phyloP scores from a whole-genome alignment of 1,140 invertebrate species.

The Cyrtorhinus lividipennis region DNA sequence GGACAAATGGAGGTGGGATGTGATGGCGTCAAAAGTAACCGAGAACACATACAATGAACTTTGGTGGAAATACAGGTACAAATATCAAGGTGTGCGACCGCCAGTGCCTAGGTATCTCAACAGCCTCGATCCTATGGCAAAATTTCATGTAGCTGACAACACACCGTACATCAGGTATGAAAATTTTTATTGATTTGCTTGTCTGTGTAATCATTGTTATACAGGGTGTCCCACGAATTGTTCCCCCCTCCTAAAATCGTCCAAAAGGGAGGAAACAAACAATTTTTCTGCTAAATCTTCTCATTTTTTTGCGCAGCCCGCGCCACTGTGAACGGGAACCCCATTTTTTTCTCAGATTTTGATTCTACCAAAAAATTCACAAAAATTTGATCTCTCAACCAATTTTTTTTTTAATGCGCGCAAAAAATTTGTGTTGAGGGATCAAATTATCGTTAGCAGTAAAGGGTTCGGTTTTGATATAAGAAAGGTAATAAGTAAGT shows the following conservation, averaged over 20 bases:
- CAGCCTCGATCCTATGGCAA: slow-evolving; percentile 53
- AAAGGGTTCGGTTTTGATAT: too few relatives aligned
- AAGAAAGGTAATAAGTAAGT: too few relatives aligned
- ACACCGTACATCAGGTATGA: slow-evolving; percentile 49
- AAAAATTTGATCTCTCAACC: too few relatives aligned
- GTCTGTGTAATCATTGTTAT: too few relatives aligned
- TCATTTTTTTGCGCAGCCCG: too few relatives aligned
- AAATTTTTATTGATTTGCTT: not conserved
- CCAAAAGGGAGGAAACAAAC: not conserved
- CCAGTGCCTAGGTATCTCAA: slow-evolving; percentile 35
- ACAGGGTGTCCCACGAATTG: too few relatives aligned
- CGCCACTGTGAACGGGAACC: too few relatives aligned
- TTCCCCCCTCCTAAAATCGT: not conserved
- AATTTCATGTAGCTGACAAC: slow-evolving; percentile 55
- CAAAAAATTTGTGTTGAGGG: too few relatives aligned
- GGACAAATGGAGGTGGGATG: slow-evolving; percentile 60
- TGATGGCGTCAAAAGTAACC: slow-evolving; percentile 45
- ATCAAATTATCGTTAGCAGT: too few relatives aligned
- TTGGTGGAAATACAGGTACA: slow-evolving; percentile 47
- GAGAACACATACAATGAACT: slow-evolving; percentile 37
- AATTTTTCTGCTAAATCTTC: not conserved
- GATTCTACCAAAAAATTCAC: too few relatives aligned
- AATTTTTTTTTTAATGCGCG: too few relatives aligned
- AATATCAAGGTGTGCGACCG: slow-evolving; percentile 46
- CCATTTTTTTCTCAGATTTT: too few relatives aligned